phyloP scores from a whole-genome alignment of 2,797 vertebrate species.

The Microtus californicus region DNA sequence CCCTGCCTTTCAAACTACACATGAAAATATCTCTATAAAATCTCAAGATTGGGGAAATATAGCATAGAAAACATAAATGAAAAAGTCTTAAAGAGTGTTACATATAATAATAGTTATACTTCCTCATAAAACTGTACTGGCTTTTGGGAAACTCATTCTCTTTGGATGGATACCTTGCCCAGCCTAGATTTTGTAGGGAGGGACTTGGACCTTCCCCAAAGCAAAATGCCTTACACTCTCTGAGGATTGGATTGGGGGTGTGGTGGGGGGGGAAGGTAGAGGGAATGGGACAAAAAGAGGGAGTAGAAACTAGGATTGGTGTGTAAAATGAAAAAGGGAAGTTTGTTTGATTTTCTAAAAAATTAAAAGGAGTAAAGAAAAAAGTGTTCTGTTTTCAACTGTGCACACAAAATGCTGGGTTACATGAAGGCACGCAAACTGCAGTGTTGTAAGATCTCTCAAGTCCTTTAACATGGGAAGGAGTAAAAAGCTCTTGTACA shows the following conservation, averaged over 20 bases:
- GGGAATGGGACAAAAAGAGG: no score
- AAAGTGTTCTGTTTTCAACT: conserved; percentile 5
- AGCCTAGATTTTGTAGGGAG: no score
- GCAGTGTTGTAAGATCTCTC: background rate
- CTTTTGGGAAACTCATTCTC: no score
- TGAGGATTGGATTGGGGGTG: no score
- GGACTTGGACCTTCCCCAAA: no score
- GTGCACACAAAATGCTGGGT: background rate
- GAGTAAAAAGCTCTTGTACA: background rate
- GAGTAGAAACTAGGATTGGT: no score
- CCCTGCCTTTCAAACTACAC: background rate
- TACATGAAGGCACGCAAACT: background rate
- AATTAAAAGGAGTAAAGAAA: no score
- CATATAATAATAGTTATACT: background rate
- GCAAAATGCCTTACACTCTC: no score
- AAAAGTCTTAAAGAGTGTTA: background rate
- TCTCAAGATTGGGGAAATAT: background rate
- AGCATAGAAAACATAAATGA: background rate
- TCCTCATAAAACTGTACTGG: background rate
- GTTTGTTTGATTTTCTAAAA: no score
- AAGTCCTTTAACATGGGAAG: background rate
- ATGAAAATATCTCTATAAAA: background rate
- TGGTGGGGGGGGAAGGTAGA: no score
- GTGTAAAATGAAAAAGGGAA: no score
- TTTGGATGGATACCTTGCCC: no score